Conservation (phyloP, 2,888 invertebrate genomes). For the Plagodis pulveraria region DNA sequence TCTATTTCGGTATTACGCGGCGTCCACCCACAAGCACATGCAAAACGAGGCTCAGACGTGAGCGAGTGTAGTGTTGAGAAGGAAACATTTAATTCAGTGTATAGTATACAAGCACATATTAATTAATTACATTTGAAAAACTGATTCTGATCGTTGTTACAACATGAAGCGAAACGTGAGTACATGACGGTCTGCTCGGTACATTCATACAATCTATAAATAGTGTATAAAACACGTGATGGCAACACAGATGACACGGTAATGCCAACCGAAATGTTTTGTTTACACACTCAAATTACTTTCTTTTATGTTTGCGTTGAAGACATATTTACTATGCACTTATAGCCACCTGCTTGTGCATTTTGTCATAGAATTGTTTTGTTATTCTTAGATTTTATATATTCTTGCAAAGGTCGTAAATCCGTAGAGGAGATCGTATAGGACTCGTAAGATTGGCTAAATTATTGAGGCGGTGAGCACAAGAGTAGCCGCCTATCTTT, state of each 20-base stretch:
- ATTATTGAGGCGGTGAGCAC: background rate
- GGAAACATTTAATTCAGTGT: slow-evolving; percentile 60
- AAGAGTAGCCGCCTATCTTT: too few species aligned
- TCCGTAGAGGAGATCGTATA: background rate
- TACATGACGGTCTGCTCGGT: slow-evolving; percentile 46
- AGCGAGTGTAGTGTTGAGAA: slow-evolving; percentile 62
- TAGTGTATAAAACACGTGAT: slow-evolving; percentile 50
- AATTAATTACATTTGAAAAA: slow-evolving; percentile 41
- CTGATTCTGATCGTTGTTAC: slow-evolving; percentile 43
- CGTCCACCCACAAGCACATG: slow-evolving; percentile 66
- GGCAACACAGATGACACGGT: slow-evolving; percentile 51
- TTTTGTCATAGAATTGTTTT: slow-evolving; percentile 6
- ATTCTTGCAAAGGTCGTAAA: slow-evolving; percentile 7
- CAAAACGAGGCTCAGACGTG: slow-evolving; percentile 65
- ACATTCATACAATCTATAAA: slow-evolving; percentile 47
- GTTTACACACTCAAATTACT: slow-evolving; percentile 55
- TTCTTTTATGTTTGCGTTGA: slow-evolving; percentile 31
- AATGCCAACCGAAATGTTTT: slow-evolving; percentile 64
- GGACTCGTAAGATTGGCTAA: slow-evolving; percentile 6
- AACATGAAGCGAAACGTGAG: slow-evolving; percentile 82
- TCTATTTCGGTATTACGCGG: slow-evolving; percentile 78
- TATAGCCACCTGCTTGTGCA: slow-evolving; percentile 13
- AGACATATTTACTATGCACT: slow-evolving; percentile 21
- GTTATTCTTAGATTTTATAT: background rate
- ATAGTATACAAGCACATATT: slow-evolving; percentile 43